Conservation (phyloP, 2,888 invertebrate species). For the Pedicia rivosa region DNA sequence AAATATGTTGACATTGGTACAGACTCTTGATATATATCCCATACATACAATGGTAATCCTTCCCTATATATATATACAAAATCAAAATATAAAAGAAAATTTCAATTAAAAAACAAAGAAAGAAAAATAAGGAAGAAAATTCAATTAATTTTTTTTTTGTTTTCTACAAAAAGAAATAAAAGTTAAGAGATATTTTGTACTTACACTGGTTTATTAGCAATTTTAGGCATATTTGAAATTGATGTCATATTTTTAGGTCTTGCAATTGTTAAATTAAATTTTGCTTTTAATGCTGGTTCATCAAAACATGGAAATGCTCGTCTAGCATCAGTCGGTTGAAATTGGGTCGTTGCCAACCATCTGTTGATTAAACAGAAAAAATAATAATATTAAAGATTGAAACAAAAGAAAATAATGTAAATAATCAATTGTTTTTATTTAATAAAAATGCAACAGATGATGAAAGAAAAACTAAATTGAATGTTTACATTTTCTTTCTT, state of each 20-base stretch:
- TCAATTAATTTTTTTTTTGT: too few relatives aligned
- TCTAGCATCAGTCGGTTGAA: constrained; percentile 67
- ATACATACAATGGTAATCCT: constrained; percentile 43
- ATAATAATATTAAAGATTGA: too few relatives aligned
- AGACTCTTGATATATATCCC: constrained; percentile 63
- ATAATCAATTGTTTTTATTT: too few relatives aligned
- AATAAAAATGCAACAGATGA: too few relatives aligned
- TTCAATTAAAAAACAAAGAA: too few relatives aligned
- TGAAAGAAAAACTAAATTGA: too few relatives aligned
- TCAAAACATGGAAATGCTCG: constrained; percentile 79
- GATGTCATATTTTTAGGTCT: constrained; percentile 53
- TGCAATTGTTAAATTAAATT: constrained; percentile 61
- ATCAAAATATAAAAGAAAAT: background rate
- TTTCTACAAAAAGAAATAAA: too few relatives aligned
- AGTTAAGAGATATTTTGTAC: constrained; percentile 19
- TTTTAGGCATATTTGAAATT: constrained; percentile 60
- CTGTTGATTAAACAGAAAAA: constrained; percentile 31
- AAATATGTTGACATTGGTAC: constrained; percentile 83
- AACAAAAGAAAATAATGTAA: too few relatives aligned
- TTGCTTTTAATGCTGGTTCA: constrained; percentile 69
- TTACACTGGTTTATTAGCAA: constrained; percentile 12
- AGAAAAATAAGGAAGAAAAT: too few relatives aligned
- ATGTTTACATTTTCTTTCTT: too few relatives aligned
- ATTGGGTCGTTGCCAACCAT: constrained; percentile 70
- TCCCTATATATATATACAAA: constrained; percentile 29